These are phyloP conservation scores for Nineta flava DNA, from an alignment of 2,888 invertebrate genomes.

Conservation along the genomic window DNA sequence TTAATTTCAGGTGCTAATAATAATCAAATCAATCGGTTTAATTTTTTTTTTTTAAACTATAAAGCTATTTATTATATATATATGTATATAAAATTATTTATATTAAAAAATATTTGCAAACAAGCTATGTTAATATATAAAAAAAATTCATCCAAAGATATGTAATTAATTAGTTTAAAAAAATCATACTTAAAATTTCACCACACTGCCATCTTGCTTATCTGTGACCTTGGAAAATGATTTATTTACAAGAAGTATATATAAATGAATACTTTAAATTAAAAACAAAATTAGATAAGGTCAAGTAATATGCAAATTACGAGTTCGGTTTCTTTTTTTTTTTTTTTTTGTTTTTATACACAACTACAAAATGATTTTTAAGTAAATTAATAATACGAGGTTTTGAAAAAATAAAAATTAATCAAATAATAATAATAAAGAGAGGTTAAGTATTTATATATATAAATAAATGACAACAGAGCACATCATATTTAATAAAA, in stretches of 20 bases:
- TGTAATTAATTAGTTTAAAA: background rate
- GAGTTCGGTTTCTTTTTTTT: background rate
- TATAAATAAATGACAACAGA: too few species aligned
- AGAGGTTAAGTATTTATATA: too few species aligned
- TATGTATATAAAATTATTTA: too few species aligned
- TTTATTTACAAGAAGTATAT: background rate
- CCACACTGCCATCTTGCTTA: constrained; percentile 6
- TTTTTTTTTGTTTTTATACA: background rate
- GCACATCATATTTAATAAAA: background rate
- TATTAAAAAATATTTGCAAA: too few species aligned
- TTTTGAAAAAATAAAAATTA: background rate
- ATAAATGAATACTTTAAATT: background rate
- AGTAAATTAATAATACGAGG: background rate
- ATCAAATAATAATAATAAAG: background rate
- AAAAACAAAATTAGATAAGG: background rate
- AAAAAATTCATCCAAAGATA: too few species aligned
- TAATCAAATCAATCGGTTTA: too few species aligned
- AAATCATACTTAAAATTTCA: constrained; percentile 5
- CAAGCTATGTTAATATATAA: too few species aligned
- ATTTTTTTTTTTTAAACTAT: too few species aligned
- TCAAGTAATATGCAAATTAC: background rate
- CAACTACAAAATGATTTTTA: background rate
- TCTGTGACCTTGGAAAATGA: constrained; percentile 2
- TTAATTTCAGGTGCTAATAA: too few species aligned
- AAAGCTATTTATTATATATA: too few species aligned